A percentile compares a stretch with the other conserved stretches of the same genome.
Conservation (phyloP, 2,888 invertebrate genomes). For the Sinelater perroti region DNA sequence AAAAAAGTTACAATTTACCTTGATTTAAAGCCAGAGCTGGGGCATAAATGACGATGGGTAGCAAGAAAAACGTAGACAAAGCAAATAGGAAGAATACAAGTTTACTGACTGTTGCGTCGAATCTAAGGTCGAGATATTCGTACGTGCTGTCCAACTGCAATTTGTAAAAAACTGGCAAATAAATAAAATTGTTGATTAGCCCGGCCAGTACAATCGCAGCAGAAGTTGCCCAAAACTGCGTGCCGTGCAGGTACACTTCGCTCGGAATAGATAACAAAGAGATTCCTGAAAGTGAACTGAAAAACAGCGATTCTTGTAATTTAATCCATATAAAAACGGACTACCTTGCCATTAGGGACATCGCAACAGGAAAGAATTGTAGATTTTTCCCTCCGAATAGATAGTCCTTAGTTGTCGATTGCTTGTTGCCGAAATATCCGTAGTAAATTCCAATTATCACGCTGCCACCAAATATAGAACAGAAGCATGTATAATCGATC, state of each 20-base stretch:
- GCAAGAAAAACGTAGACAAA: slow-evolving; percentile 64
- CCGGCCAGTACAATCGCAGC: slow-evolving; percentile 53
- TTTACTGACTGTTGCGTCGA: slow-evolving; percentile 65
- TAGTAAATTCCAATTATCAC: slow-evolving; percentile 55
- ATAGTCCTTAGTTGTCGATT: slow-evolving; percentile 71
- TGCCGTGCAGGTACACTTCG: slow-evolving; percentile 75
- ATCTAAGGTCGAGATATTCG: slow-evolving; percentile 70
- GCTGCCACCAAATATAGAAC: slow-evolving; percentile 55
- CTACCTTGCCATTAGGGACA: slow-evolving; percentile 76
- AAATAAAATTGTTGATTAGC: slow-evolving; percentile 55
- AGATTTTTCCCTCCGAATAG: slow-evolving; percentile 75
- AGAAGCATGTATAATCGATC: slow-evolving; percentile 46
- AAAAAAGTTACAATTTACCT: background rate
- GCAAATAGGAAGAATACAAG: slow-evolving; percentile 67
- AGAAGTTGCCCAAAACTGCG: slow-evolving; percentile 65
- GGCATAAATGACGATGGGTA: slow-evolving; percentile 72
- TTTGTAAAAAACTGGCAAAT: slow-evolving; percentile 71
- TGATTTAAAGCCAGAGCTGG: slow-evolving; percentile 69
- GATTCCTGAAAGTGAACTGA: slow-evolving; percentile 74
- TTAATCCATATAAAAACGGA: too few relatives aligned
- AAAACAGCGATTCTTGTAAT: too few relatives aligned
- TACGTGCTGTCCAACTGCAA: slow-evolving; percentile 72
- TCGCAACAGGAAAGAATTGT: slow-evolving; percentile 73
- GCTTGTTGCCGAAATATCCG: slow-evolving; percentile 65
- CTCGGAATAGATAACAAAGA: slow-evolving; percentile 75